Percentiles rank a stretch among this genome's conserved stretches.
phyloP scores from a whole-genome alignment of 1,140 invertebrate genomes.

The Halictus rubicundus region DNA sequence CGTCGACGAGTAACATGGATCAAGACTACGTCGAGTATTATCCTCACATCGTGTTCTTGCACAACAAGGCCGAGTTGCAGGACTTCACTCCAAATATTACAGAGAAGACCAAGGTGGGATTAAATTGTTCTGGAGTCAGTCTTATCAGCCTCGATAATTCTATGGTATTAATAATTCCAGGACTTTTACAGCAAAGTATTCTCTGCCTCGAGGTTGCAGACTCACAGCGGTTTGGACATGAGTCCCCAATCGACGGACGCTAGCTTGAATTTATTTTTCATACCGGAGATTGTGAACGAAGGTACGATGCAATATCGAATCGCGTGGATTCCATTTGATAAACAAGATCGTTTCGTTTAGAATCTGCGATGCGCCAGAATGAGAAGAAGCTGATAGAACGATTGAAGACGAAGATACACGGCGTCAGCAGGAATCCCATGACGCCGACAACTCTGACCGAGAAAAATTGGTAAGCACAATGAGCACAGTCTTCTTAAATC shows the following conservation, averaged over 20 bases:
- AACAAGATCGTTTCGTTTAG: constrained; percentile 62
- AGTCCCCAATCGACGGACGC: constrained; percentile 80
- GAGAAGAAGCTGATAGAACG: constrained; percentile 84
- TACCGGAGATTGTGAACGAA: constrained; percentile 84
- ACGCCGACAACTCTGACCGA: constrained; percentile 85
- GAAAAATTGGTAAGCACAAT: constrained; percentile 83
- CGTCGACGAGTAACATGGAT: constrained; percentile 84
- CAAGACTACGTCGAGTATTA: constrained; percentile 86
- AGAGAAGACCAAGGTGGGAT: constrained; percentile 83
- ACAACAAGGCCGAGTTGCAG: constrained; percentile 87
- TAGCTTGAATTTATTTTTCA: constrained; percentile 87
- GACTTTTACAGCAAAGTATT: constrained; percentile 85
- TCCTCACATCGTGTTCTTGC: constrained; percentile 88
- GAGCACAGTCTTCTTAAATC: not conserved
- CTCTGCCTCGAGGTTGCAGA: constrained; percentile 85
- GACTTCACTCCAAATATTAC: constrained; percentile 86
- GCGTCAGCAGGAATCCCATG: constrained; percentile 84
- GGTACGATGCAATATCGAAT: constrained; percentile 77
- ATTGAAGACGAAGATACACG: constrained; percentile 86
- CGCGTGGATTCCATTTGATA: not conserved
- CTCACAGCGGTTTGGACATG: constrained; percentile 86
- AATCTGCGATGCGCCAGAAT: constrained; percentile 85
- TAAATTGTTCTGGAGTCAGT: not conserved
- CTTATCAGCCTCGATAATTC: not conserved
- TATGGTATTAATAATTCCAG: constrained; percentile 70